Base-by-base conservation (phyloP, 2,113 vertebrate species). In the Lamprotornis superbus region DNA sequence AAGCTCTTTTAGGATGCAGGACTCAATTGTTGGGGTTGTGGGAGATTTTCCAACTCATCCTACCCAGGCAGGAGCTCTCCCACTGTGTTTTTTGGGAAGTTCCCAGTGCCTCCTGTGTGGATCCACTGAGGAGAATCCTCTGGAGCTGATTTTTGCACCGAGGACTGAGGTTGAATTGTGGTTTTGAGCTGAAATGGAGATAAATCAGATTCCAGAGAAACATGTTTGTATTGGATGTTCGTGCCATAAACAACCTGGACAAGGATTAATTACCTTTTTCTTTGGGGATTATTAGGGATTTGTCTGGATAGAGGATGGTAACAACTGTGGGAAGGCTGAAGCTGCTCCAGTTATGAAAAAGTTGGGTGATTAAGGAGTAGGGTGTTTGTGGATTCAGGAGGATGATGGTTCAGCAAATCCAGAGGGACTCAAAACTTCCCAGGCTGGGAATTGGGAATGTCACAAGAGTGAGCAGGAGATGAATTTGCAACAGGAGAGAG, bases 201-300 rank as follows among this genome's bases (percentile, higher is more conserved):
- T 15, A 37, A 77, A 37, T 60, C 27, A 52, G 22, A 39, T 69
- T 46, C 73, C 55, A 28, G 39, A 28, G 10, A 19, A 87, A 28
- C 2, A 0, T 3, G 18, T 33, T 52, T 60, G 5, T 19, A 0
- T 39, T 37, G 53, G 37, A 68, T 33, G 27, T 18, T 31, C 0
- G 4, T 0, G 0, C 35, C 3, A 0, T n/a, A 9, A 57, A 27
- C 3, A 7, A 44, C 61, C 37, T 0, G 2, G 53, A 37, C 5
- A 7, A 33, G 33, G 46, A 44, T 44, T 37, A 31, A 52, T 87
- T 28, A 2, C 55, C 20, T 25, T 77, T 68, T 60, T 19, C 27
- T 27, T 19, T 3, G 8, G 63, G 33, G 69, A 60, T 78, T 87
- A 2, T 78, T 53, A 2, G 73, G 39, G 46, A 37, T 68, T 69